Evolutionary conservation across 2,113 vertebrate genomes (phyloP).

Genomic region (Spea bombifrons): DNA sequence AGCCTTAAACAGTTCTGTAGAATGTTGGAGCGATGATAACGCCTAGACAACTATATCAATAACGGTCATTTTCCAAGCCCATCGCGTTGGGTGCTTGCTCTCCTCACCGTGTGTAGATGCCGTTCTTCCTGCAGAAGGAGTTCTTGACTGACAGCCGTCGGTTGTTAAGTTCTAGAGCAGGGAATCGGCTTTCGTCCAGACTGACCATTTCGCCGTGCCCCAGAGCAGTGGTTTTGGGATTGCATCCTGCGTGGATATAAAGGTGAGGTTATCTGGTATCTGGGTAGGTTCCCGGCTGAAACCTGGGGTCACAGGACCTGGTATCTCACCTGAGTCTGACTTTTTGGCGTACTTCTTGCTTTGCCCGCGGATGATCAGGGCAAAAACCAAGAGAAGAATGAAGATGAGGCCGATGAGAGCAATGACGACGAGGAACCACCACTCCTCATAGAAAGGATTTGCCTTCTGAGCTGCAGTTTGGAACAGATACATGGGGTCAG

Average conservation of each 20-base stretch:
- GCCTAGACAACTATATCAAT: too few species aligned
- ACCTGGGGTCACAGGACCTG: rapidly evolving
- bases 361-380: slow-evolving; percentile 83
- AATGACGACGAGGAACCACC: slow-evolving; percentile 95
- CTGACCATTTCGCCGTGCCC: slow-evolving; percentile 94
- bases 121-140: slow-evolving; percentile 94
- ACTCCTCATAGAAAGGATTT: slow-evolving; percentile 89
- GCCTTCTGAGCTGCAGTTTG: slow-evolving; percentile 75
- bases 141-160: slow-evolving; percentile 92
- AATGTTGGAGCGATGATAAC: too few species aligned
- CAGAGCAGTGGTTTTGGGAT: slow-evolving; percentile 80
- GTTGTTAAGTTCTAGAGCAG: slow-evolving; percentile 93
- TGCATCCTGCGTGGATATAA: slow-evolving; percentile 70
- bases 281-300: background rate
- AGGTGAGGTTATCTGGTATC: background rate
- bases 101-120: slow-evolving; percentile 88
- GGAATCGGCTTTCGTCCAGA: slow-evolving; percentile 91
- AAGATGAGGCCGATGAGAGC: slow-evolving; percentile 87
- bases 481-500: background rate
- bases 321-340: slow-evolving; percentile 79
- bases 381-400: slow-evolving; percentile 82
- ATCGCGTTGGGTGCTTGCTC: background rate
- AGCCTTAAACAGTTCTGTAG: too few species aligned
- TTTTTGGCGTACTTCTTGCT: slow-evolving; percentile 91
- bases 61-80: too few species aligned